Conservation (phyloP, 2,113 vertebrate species). For the Serinus canaria region DNA sequence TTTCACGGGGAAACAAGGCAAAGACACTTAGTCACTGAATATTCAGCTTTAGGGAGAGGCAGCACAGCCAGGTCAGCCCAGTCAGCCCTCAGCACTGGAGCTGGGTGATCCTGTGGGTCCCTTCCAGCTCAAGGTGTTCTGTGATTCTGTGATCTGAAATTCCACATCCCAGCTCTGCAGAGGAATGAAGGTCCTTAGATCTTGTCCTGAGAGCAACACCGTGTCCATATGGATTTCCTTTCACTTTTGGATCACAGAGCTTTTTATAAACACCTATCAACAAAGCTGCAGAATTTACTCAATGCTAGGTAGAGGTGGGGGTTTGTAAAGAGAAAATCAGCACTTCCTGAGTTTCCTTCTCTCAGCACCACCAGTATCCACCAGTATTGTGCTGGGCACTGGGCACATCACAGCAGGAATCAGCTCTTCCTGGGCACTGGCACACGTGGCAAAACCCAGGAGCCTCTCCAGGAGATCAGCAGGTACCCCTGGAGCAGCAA, state of each 20-base stretch:
- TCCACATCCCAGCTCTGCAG: not conserved
- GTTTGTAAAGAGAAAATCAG: not conserved
- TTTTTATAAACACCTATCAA: not conserved
- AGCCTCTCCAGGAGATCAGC: not conserved
- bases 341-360: not conserved
- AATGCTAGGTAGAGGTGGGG: rapidly evolving
- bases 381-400: not conserved
- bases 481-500: not conserved
- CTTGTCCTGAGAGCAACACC: not conserved
- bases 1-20: not conserved
- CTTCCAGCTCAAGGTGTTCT: not conserved
- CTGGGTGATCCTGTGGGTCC: not conserved
- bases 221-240: not conserved
- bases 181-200: not conserved
- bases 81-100: not conserved
- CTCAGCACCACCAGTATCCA: not conserved
- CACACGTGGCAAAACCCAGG: rapidly evolving
- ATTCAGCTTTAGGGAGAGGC: slow-evolving; percentile 7
- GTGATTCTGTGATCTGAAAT: not conserved
- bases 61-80: not conserved
- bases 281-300: not conserved
- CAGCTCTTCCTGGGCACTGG: not conserved
- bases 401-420: not conserved
- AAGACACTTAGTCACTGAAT: slow-evolving; percentile 39
- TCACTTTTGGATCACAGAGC: not conserved